These are phyloP conservation scores for Epizoanthus rinbou DNA, from an alignment of 92 coral and sea anemone species.

Conservation along the genomic window DNA sequence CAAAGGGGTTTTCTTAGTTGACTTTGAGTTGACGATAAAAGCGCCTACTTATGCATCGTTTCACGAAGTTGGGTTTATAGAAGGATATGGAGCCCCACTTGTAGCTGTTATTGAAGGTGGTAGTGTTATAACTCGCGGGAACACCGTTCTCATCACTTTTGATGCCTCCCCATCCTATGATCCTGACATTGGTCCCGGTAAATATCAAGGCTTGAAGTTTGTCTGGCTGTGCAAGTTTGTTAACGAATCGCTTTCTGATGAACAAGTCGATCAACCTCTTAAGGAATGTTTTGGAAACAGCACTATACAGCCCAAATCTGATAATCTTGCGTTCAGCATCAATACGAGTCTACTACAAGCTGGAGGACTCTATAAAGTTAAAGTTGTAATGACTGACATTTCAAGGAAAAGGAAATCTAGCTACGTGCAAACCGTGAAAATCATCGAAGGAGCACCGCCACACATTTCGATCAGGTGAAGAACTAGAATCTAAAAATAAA, in stretches of 20 bases:
- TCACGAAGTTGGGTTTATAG: constrained; percentile 31
- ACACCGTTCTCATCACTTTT: background rate
- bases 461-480: background rate
- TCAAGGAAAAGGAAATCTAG: background rate
- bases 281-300: background rate
- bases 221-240: constrained; percentile 19
- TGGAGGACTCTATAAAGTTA: background rate
- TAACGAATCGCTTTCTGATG: background rate
- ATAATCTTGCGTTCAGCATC: background rate
- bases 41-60: constrained; percentile 1
- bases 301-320: background rate
- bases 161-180: constrained; percentile 42
- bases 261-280: background rate
- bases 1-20: constrained; percentile 28
- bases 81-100: constrained; percentile 23
- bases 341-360: background rate
- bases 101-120: constrained; percentile 44
- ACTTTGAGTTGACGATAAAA: constrained; percentile 14
- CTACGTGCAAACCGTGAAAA: background rate
- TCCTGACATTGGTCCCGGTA: constrained; percentile 31
- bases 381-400: background rate
- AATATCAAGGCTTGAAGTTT: constrained; percentile 8
- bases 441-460: background rate
- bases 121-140: constrained; percentile 16
- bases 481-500: background rate